Evolutionary conservation across 2,797 vertebrate species (phyloP), one percentile per base, ranked within the genome.

Genomic region (Melanotaenia trifasciata): DNA sequence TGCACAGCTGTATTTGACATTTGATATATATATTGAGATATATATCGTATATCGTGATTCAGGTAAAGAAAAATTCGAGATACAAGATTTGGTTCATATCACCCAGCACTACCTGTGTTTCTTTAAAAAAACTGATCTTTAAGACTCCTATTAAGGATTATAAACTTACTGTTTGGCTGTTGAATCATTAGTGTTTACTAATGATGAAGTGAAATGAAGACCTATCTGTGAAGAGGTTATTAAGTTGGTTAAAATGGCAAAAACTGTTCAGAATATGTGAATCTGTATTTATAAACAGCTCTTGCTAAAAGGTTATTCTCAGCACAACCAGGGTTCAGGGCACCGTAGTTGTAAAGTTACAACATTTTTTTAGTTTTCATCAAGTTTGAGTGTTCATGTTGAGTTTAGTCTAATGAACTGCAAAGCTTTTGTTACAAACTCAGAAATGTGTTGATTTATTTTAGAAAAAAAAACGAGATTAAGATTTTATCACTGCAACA

Each of bases 241-340:
- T 36, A 36, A 1, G 1, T 64, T 7, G 5, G 0, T 57, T 65
- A 47, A 26, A 36, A 38, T 24, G 30, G 54, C 43, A 54, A 51
- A 53, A 64, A 67, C 1, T 18, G 26, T 62, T 40, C 10, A 9
- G 13, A 28, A 6, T 14, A 1, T 28, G 32, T 43, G 18, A 40
- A n/a, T 53, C 13, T 65, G 58, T 47, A 36, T 72, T 22, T 28
- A 24, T 35, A 57, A 76, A 80, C 35, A n/a, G 50, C 50, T 30
- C 28, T 7, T 28, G 33, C 26, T 58, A 32, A 40, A 63, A 33
- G 28, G 38, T 26, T 28, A 22, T 32, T 47, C 7, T 9, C 28
- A n/a, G 9, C 33, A 33, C 30, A n/a, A 4, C 33, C 33, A 70
- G 11, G 18, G 3, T 67, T 12, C 6, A n/a, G 1, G 32, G 13